These are phyloP conservation scores for Hydrophis major DNA, from an alignment of 2,797 vertebrate species.

Conservation along the genomic window DNA sequence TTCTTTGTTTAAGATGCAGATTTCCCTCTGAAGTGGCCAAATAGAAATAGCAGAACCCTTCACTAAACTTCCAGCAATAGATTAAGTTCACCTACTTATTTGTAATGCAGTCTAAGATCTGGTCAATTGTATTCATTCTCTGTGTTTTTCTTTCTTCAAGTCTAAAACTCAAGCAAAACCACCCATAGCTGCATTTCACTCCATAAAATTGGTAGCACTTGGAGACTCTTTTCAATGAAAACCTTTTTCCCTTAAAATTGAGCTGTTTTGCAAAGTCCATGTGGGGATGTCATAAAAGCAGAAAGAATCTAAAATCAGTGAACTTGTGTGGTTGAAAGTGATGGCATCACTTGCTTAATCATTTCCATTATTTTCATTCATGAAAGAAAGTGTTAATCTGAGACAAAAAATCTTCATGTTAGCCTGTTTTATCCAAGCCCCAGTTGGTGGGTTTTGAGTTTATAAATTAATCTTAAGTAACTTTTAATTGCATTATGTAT, in stretches of 20 bases:
- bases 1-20: constrained; percentile 52
- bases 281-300: constrained; percentile 34
- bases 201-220: constrained; percentile 49
- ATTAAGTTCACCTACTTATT: not conserved
- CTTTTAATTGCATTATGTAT: not conserved
- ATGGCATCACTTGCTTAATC: not conserved
- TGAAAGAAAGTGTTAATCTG: not conserved
- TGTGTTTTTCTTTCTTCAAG: not conserved
- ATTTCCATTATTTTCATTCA: not conserved
- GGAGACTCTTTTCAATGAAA: constrained; percentile 66
- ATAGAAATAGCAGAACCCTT: not conserved
- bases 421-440: not conserved
- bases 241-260: constrained; percentile 29
- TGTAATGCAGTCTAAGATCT: not conserved
- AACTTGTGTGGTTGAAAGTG: not conserved
- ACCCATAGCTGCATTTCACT: constrained; percentile 33
- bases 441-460: not conserved
- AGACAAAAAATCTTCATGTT: not conserved
- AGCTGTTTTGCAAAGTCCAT: constrained; percentile 36
- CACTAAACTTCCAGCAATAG: not conserved
- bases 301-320: not conserved
- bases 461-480: not conserved
- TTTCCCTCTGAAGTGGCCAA: constrained; percentile 39
- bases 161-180: not conserved
- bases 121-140: not conserved